A percentile compares a stretch with the other conserved stretches of the same genome.
phyloP scores from a whole-genome alignment of 2,113 vertebrate species.

The Athene cunicularia region DNA sequence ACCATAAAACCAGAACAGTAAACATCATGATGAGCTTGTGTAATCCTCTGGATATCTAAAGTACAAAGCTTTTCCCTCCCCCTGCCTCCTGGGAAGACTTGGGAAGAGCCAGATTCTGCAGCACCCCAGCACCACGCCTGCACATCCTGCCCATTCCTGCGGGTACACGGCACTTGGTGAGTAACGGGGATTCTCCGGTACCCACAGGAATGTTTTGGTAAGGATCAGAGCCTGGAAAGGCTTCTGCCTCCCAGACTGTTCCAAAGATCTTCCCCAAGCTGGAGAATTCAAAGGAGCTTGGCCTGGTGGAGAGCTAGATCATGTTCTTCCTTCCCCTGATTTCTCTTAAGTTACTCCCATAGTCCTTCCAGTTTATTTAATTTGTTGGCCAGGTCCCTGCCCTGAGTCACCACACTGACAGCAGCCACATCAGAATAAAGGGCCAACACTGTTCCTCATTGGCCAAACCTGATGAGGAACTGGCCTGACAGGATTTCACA shows the following conservation, averaged over 20 bases:
- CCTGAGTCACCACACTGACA: not conserved
- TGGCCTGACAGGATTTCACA: not conserved
- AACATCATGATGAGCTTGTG: not conserved
- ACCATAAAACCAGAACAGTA: not conserved
- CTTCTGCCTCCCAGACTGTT: not conserved
- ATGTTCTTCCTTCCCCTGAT: not conserved
- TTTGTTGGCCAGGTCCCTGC: not conserved
- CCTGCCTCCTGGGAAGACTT: not conserved
- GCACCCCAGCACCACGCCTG: not conserved
- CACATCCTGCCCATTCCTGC: not conserved
- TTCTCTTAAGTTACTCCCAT: not conserved
- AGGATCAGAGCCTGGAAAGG: not conserved
- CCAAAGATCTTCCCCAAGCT: not conserved
- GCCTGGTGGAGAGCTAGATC: not conserved
- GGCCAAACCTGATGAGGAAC: not conserved
- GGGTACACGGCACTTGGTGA: not conserved
- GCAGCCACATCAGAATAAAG: not conserved
- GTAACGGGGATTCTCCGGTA: fast-evolving
- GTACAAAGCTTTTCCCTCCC: not conserved
- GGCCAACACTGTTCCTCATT: not conserved
- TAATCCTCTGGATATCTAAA: not conserved
- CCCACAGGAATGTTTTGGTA: not conserved
- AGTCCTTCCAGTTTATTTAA: not conserved
- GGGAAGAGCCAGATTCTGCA: not conserved
- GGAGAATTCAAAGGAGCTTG: not conserved